Conservation (phyloP, 2,888 invertebrate species). For the Schizaphis graminum region DNA sequence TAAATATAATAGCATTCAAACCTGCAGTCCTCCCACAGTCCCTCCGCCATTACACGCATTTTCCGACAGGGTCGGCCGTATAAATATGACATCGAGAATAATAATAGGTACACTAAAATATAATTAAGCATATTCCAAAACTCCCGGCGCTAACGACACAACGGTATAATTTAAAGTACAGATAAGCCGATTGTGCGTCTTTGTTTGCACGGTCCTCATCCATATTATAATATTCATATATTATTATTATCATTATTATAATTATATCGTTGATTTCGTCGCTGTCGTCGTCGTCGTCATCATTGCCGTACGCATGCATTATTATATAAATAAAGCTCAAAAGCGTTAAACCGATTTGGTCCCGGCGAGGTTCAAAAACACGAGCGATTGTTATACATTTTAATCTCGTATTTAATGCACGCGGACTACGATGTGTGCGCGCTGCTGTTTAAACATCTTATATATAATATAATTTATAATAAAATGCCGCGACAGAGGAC, state of each 20-base stretch:
- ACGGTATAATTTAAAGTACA: constrained; percentile 37
- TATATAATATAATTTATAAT: too few species aligned
- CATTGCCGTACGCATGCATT: too few species aligned
- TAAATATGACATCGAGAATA: not conserved
- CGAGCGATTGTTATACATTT: not conserved
- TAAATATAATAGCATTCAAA: not conserved
- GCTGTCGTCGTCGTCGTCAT: not conserved
- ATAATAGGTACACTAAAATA: not conserved
- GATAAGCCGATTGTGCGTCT: constrained; percentile 52
- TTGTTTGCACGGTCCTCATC: constrained; percentile 14
- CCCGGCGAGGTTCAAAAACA: constrained; percentile 34
- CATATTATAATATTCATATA: not conserved
- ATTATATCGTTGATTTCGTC: not conserved
- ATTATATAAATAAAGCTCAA: not conserved
- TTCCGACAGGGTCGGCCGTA: not conserved
- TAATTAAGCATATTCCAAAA: constrained; percentile 37
- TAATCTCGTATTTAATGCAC: not conserved
- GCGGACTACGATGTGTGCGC: not conserved
- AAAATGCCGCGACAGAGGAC: not conserved
- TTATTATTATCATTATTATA: not conserved
- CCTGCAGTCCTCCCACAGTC: not conserved
- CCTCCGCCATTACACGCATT: not conserved
- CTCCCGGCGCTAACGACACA: constrained; percentile 43
- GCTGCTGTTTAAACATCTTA: not conserved
- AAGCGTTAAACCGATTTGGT: constrained; percentile 56